Conservation (phyloP, 1,140 invertebrate genomes). For the Diachasmimorpha longicaudata region DNA sequence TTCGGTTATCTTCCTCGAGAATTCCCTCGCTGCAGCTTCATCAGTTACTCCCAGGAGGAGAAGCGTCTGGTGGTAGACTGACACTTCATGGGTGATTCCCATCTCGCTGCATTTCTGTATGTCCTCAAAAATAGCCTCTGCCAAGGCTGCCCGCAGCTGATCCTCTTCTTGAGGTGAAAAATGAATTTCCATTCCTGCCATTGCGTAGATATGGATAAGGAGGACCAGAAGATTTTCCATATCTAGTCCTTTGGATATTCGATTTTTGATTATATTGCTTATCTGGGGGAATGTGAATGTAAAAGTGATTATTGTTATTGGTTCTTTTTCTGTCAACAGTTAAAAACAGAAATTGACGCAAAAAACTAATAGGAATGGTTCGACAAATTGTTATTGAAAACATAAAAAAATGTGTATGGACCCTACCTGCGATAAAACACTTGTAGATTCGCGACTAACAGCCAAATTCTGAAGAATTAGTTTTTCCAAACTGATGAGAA, state of each 20-base stretch:
- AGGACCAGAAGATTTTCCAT: constrained; percentile 69
- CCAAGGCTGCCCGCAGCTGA: constrained; percentile 62
- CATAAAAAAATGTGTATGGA: background rate
- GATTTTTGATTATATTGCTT: constrained; percentile 66
- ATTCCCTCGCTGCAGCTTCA: constrained; percentile 37
- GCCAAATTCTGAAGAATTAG: constrained; percentile 67
- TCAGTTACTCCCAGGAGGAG: constrained; percentile 48
- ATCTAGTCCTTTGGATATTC: constrained; percentile 63
- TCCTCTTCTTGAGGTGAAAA: constrained; percentile 66
- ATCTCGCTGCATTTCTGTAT: constrained; percentile 52
- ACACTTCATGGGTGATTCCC: constrained; percentile 38
- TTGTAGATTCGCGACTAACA: constrained; percentile 67
- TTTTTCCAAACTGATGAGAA: constrained; percentile 66
- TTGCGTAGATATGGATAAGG: constrained; percentile 68
- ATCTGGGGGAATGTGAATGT: constrained; percentile 55
- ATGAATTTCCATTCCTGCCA: constrained; percentile 66
- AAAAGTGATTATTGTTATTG: no score
- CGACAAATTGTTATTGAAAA: no score
- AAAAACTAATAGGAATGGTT: no score
- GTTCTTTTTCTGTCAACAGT: no score
- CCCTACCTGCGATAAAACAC: constrained; percentile 66
- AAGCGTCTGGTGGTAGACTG: constrained; percentile 52
- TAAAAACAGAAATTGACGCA: no score
- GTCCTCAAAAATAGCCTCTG: constrained; percentile 69
- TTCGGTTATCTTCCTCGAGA: constrained; percentile 41